Conservation (phyloP, 1,140 invertebrate genomes). For the Aplysia californica region DNA sequence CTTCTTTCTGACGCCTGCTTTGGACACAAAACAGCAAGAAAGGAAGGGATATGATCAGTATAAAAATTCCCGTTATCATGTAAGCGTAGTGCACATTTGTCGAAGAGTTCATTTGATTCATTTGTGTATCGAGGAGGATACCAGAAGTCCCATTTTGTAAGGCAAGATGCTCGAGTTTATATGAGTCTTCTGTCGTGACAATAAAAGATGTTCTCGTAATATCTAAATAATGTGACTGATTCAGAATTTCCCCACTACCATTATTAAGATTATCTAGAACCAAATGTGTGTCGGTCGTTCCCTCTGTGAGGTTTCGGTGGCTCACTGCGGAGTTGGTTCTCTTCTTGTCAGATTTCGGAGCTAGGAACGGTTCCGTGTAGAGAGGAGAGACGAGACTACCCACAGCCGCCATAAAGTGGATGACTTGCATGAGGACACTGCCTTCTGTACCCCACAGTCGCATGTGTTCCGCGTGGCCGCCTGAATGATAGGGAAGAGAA, state of each 20-base stretch:
- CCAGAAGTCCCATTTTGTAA: too few relatives aligned
- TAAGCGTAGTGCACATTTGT: background rate
- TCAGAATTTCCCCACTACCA: too few relatives aligned
- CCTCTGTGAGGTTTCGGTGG: too few relatives aligned
- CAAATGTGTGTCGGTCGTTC: too few relatives aligned
- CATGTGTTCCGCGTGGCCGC: conserved; percentile 67
- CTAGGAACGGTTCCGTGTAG: conserved; percentile 36
- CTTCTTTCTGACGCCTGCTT: background rate
- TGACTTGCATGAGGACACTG: conserved; percentile 26
- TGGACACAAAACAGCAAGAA: too few relatives aligned
- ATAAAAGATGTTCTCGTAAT: background rate
- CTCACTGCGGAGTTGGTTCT: background rate
- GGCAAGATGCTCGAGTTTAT: too few relatives aligned
- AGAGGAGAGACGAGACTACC: conserved; percentile 40
- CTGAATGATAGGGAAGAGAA: too few relatives aligned
- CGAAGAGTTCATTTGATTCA: background rate
- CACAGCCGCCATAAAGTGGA: conserved; percentile 38
- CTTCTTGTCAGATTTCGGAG: background rate
- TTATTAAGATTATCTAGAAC: too few relatives aligned
- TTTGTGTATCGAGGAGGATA: background rate
- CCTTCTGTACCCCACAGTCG: conserved; percentile 67
- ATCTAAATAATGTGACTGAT: too few relatives aligned
- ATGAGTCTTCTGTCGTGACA: too few relatives aligned
- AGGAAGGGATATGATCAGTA: background rate
- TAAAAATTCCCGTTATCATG: background rate